Evolutionary conservation across 1,140 invertebrate genomes (phyloP).

Genomic region (Pogonomyrmex californicus): DNA sequence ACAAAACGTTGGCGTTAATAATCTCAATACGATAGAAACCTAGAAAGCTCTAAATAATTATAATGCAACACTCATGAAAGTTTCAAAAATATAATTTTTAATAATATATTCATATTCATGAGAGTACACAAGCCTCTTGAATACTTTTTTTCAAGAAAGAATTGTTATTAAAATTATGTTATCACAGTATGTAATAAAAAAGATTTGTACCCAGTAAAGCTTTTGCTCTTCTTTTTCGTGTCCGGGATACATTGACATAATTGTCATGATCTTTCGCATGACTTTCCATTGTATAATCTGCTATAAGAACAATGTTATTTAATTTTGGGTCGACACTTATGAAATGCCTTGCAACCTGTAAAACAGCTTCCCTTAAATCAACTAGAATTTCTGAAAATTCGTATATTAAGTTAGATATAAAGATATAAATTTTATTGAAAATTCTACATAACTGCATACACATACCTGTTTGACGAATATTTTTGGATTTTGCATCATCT

Average conservation of each 20-base stretch:
- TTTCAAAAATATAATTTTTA: too few relatives aligned
- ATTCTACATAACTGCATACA: background rate
- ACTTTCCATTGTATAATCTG: conserved; percentile 98
- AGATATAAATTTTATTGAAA: conserved; percentile 19
- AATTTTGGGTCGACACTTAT: conserved; percentile 93
- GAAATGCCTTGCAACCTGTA: conserved; percentile 96
- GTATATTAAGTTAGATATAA: background rate
- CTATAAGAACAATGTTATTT: conserved; percentile 92
- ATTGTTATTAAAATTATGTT: background rate
- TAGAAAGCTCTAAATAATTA: too few relatives aligned
- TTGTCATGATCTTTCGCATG: conserved; percentile 97
- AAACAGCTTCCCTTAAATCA: conserved; percentile 98
- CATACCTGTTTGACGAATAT: conserved; percentile 96
- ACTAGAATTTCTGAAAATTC: conserved; percentile 94
- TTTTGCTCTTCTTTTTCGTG: conserved; percentile 96
- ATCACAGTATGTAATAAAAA: background rate
- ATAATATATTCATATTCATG: too few relatives aligned
- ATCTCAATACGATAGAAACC: too few relatives aligned
- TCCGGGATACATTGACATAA: conserved; percentile 96
- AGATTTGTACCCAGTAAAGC: conserved; percentile 91
- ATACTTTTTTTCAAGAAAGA: too few relatives aligned
- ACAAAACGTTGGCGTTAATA: too few relatives aligned
- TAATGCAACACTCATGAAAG: too few relatives aligned
- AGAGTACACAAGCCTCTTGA: too few relatives aligned
- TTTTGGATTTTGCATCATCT: conserved; percentile 97